phyloP scores from a whole-genome alignment of 2,888 invertebrate genomes.

The Arctia plantaginis region DNA sequence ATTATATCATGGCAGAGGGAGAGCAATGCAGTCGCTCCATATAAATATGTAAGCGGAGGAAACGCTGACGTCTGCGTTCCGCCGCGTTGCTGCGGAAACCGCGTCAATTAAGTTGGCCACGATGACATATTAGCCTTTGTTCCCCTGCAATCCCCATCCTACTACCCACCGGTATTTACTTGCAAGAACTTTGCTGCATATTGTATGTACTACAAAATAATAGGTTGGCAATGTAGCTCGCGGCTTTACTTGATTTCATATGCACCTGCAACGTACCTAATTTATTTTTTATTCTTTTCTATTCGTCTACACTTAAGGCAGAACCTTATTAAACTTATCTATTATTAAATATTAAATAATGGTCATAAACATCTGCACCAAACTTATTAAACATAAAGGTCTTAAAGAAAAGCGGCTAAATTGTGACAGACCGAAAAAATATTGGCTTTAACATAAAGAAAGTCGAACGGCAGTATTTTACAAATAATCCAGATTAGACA shows the following conservation, averaged over 20 bases:
- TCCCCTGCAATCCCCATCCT: slow-evolving; percentile 60
- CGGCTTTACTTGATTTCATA: slow-evolving; percentile 54
- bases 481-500: slow-evolving; percentile 36
- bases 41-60: slow-evolving; percentile 83
- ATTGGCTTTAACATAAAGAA: slow-evolving; percentile 20
- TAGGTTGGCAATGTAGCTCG: slow-evolving; percentile 55
- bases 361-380: slow-evolving; percentile 7
- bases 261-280: slow-evolving; percentile 45
- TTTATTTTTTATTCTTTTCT: slow-evolving; percentile 34
- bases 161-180: slow-evolving; percentile 67
- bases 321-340: neutral
- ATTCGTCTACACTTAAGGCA: slow-evolving; percentile 42
- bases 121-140: slow-evolving; percentile 86
- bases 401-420: slow-evolving; percentile 13
- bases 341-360: neutral
- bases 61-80: slow-evolving; percentile 83
- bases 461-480: slow-evolving; percentile 22
- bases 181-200: slow-evolving; percentile 65
- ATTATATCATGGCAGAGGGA: slow-evolving; percentile 53
- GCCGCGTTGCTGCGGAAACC: slow-evolving; percentile 83
- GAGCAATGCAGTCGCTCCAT: slow-evolving; percentile 61
- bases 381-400: neutral
- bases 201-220: slow-evolving; percentile 50
- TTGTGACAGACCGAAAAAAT: slow-evolving; percentile 17
- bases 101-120: slow-evolving; percentile 85